Base-by-base conservation (phyloP, 1,140 invertebrate genomes). In the Heliconius melpomene region DNA sequence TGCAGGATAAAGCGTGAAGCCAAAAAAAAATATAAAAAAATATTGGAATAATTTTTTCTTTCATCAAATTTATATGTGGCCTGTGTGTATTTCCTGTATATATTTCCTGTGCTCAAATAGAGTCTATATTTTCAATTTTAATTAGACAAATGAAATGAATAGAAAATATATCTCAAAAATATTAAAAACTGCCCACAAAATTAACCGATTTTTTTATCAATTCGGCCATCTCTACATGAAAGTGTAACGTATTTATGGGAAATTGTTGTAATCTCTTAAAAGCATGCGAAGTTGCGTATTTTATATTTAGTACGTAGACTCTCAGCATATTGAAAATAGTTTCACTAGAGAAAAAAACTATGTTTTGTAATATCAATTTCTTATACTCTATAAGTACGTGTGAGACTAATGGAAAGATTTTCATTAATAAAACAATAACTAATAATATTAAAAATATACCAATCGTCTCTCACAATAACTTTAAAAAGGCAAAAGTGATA, bases 211-310 rank as follows among this genome's bases (percentile, higher is more conserved):
- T 66, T 29, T 29, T 13, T 66, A 66, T 16, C n/a, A 26, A 23
- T 23, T 60, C 54, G 60, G 9, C 60, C 60, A 26, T 66, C 60
- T 66, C 60, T 66, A 66, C 23, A 29, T 11, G 3, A 66, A 66
- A 26, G 40, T 23, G 13, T 29, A 29, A 46, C 2, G 40, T 66
- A 66, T n/a, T 66, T 26, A 66, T 66, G 60, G 60, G 60, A 66
- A 66, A 26, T 66, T 26, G 23, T 66, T 66, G 60, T 66, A 66
- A 66, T 66, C 9, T 66, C 23, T 23, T 66, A 66, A 66, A 66
- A 66, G 60, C 60, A 66, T 66, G 60, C 60, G 60, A 66, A 66
- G 9, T 66, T 66, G 60, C 26, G 60, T 16, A 66, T 11, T 66
- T 66, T 26, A 66, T 66, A 13, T 66, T 66, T 13, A 29, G 29